Conservation (phyloP, 2,113 vertebrate species). For the Daboia siamensis region DNA sequence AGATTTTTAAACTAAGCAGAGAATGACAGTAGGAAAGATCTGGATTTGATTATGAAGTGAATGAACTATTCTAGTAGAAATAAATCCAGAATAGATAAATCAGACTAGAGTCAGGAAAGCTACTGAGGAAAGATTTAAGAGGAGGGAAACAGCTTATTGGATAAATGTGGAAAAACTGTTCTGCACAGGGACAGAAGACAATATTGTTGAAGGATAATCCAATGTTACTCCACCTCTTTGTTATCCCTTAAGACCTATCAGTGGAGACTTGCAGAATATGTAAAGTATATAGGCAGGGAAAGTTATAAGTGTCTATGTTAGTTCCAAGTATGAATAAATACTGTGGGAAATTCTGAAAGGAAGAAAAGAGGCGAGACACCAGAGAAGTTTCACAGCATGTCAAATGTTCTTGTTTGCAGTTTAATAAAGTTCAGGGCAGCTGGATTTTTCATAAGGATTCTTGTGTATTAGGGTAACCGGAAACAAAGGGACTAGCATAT, state of each 20-base stretch:
- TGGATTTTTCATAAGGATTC: background rate
- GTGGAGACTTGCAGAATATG: background rate
- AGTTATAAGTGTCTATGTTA: background rate
- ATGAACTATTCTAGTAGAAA: background rate
- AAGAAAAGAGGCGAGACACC: too few species aligned
- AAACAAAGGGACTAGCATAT: background rate
- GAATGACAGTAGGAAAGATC: background rate
- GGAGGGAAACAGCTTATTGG: background rate
- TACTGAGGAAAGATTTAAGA: background rate
- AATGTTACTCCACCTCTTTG: background rate
- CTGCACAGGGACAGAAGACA: background rate
- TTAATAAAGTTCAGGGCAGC: background rate
- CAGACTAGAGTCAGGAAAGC: background rate
- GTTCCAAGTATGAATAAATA: background rate
- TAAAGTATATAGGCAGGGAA: background rate
- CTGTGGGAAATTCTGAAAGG: background rate
- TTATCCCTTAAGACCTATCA: background rate
- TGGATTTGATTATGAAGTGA: background rate
- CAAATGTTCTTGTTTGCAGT: background rate
- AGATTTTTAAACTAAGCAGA: background rate
- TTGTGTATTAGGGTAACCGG: background rate
- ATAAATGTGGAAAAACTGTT: background rate
- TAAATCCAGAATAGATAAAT: background rate
- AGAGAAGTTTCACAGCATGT: background rate
- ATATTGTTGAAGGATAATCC: background rate